Evolutionary conservation across 2,888 invertebrate species (phyloP).

Genomic region (Petrolisthes cinctipes): DNA sequence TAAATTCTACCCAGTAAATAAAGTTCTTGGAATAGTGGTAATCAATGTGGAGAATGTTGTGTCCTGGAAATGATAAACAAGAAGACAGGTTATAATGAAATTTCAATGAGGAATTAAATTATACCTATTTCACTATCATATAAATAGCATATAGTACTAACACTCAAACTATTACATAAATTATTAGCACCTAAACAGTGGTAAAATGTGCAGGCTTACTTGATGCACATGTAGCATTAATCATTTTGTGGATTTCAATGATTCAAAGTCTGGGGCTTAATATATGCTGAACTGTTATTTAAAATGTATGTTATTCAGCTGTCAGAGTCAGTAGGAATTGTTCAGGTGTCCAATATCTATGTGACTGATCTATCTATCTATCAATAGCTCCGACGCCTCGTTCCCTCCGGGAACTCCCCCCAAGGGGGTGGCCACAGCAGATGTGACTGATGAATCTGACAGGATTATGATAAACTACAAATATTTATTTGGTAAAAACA

Average conservation of each 20-base stretch:
- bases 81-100: not conserved
- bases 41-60: conserved; percentile 92
- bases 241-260: too few relatives aligned
- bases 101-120: not conserved
- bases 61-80: conserved; percentile 73
- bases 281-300: too few relatives aligned
- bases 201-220: too few relatives aligned
- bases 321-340: too few relatives aligned
- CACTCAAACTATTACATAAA: not conserved
- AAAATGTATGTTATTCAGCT: too few relatives aligned
- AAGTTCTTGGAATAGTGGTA: conserved; percentile 89
- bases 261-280: too few relatives aligned
- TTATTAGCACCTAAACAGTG: not conserved
- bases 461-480: not conserved
- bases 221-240: too few relatives aligned
- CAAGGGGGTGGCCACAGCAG: too few relatives aligned
- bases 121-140: not conserved
- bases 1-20: conserved; percentile 98
- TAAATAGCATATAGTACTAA: not conserved
- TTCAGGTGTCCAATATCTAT: not conserved
- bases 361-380: too few relatives aligned
- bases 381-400: too few relatives aligned
- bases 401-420: too few relatives aligned
- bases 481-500: not conserved
- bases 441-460: not conserved